These are phyloP conservation scores for Cygnus buccinator DNA, from an alignment of 2,113 vertebrate genomes.

Conservation along the genomic window DNA sequence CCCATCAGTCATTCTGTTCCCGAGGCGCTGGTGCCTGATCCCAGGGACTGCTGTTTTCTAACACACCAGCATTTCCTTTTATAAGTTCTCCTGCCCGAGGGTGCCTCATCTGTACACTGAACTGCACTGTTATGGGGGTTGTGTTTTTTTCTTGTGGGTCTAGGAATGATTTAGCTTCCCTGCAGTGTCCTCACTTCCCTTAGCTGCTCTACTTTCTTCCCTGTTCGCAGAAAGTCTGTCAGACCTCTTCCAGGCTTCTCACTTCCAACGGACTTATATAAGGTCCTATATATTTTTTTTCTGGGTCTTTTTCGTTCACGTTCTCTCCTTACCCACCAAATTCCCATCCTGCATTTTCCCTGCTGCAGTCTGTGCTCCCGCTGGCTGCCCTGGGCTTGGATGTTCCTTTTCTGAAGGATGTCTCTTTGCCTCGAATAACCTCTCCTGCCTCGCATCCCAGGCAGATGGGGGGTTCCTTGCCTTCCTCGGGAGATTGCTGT, in stretches of 20 bases:
- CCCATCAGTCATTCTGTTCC: neutral
- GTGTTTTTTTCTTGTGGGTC: neutral
- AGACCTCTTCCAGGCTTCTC: neutral
- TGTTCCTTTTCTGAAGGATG: neutral
- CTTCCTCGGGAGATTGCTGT: neutral
- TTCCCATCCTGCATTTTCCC: neutral
- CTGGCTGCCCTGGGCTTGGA: neutral
- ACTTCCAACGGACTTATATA: neutral
- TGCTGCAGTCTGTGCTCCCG: neutral
- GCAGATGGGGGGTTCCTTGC: neutral
- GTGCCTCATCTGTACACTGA: neutral
- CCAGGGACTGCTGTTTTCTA: neutral
- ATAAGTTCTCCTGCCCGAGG: neutral
- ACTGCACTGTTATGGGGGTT: neutral
- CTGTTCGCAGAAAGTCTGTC: neutral
- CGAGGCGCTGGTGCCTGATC: neutral
- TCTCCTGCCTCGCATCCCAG: neutral
- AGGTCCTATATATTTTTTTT: neutral
- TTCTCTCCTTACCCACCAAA: neutral
- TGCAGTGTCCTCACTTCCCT: neutral
- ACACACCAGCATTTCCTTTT: neutral
- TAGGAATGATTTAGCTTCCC: neutral
- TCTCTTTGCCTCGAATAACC: slow-evolving; percentile 27
- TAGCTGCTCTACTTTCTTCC: neutral
- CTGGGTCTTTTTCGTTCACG: neutral